These are phyloP conservation scores for Colistium nudipinnis DNA, from an alignment of 2,113 vertebrate species.

Conservation along the genomic window DNA sequence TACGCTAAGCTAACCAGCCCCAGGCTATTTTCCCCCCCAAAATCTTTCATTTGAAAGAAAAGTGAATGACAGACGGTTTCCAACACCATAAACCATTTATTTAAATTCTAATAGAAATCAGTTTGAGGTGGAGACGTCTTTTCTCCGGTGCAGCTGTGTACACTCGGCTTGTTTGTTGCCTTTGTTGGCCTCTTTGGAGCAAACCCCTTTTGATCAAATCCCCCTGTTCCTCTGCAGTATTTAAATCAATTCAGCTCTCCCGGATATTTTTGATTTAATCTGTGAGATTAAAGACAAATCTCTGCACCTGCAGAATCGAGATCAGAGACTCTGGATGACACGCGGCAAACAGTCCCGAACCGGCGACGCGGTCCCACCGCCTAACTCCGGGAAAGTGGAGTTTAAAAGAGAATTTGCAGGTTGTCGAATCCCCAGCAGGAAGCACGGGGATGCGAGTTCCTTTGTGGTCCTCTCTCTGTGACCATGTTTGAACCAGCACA, in stretches of 20 bases:
- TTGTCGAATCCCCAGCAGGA: constrained; percentile 50
- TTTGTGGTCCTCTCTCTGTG: constrained; percentile 60
- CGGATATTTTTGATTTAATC: not conserved
- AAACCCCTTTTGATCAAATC: not conserved
- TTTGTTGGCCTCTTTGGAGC: not conserved
- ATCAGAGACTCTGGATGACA: not conserved
- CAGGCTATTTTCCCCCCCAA: not conserved
- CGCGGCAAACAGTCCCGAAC: not conserved
- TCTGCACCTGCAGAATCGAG: not conserved
- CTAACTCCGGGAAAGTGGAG: constrained; percentile 34
- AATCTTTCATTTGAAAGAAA: not conserved
- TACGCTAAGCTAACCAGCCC: not conserved
- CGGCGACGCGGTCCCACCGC: not conserved
- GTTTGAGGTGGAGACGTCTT: not conserved
- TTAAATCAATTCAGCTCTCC: not conserved
- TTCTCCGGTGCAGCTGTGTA: not conserved
- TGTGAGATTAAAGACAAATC: not conserved
- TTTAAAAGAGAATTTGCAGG: constrained; percentile 53
- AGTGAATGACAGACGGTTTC: not conserved
- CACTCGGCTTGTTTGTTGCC: not conserved
- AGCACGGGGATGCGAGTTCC: constrained; percentile 53
- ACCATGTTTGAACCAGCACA: constrained; percentile 54
- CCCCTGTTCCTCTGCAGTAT: not conserved
- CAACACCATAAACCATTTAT: not conserved
- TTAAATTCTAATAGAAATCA: not conserved